A percentile compares a stretch with the other conserved stretches of the same genome.
phyloP scores from a whole-genome alignment of 2,797 vertebrate species.

The Phyllotis vaccarum region DNA sequence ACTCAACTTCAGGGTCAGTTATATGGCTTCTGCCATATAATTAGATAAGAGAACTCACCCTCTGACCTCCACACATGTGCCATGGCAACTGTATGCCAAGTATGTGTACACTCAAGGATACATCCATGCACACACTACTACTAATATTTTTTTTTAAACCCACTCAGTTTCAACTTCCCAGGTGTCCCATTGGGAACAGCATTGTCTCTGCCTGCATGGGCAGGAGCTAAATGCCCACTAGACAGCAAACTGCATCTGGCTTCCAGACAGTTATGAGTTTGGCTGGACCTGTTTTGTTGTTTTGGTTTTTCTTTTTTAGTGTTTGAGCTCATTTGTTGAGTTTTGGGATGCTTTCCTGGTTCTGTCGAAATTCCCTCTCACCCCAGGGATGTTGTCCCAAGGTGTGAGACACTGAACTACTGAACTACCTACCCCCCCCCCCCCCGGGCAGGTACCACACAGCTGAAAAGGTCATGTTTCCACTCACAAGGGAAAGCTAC shows the following conservation, averaged over 20 bases:
- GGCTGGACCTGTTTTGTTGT: background rate
- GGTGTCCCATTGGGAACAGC: fast-evolving
- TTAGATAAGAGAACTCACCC: background rate
- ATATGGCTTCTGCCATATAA: background rate
- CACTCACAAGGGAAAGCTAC: background rate
- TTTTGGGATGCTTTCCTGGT: background rate
- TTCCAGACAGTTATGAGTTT: background rate
- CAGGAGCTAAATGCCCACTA: background rate
- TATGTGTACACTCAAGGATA: background rate
- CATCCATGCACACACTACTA: background rate
- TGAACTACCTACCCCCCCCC: background rate
- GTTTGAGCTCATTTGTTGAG: background rate
- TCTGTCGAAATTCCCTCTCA: background rate
- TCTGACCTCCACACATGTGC: background rate
- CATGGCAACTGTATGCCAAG: background rate
- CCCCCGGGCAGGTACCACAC: background rate
- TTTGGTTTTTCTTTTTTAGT: background rate
- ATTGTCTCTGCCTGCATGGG: fast-evolving
- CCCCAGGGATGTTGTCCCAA: background rate
- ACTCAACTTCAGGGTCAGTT: background rate
- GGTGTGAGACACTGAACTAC: background rate
- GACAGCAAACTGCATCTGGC: no score
- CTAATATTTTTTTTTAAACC: no score
- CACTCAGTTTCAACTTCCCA: background rate
- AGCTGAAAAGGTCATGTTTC: background rate